Conservation (phyloP, 1,140 invertebrate species). For the Oscheius sp. region DNA sequence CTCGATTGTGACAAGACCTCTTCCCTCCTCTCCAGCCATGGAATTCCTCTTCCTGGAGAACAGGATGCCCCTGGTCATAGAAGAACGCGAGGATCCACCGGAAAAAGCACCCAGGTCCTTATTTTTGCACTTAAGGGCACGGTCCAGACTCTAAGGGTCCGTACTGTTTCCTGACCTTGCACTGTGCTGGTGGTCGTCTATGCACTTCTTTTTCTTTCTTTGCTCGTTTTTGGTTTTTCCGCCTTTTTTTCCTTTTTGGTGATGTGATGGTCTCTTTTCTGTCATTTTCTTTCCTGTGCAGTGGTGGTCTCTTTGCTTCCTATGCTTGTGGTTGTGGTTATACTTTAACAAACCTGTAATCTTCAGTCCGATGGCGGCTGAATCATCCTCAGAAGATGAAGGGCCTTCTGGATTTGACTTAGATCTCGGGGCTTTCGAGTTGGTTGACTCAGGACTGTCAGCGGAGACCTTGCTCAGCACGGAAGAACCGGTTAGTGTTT, state of each 20-base stretch:
- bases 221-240: neutral
- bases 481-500: constrained; percentile 55
- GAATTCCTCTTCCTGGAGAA: neutral
- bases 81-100: neutral
- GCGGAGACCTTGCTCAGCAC: constrained; percentile 54
- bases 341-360: neutral
- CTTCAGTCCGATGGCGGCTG: constrained; percentile 36
- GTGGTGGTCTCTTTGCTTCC: constrained; percentile 3
- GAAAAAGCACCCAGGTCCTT: neutral
- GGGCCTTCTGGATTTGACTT: constrained; percentile 50
- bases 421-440: constrained; percentile 58
- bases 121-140: too few species aligned
- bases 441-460: constrained; percentile 56
- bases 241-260: constrained; percentile 22
- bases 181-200: too few species aligned
- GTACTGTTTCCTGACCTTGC: too few species aligned
- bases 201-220: constrained; percentile 11
- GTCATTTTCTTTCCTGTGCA: neutral
- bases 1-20: neutral
- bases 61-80: neutral
- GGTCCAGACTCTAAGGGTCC: too few species aligned
- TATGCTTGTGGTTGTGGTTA: neutral
- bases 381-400: constrained; percentile 38
- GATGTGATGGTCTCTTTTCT: constrained; percentile 1
- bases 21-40: neutral